Conservation (phyloP, 2,888 invertebrate species). For the Ichneumoninae sp. region DNA sequence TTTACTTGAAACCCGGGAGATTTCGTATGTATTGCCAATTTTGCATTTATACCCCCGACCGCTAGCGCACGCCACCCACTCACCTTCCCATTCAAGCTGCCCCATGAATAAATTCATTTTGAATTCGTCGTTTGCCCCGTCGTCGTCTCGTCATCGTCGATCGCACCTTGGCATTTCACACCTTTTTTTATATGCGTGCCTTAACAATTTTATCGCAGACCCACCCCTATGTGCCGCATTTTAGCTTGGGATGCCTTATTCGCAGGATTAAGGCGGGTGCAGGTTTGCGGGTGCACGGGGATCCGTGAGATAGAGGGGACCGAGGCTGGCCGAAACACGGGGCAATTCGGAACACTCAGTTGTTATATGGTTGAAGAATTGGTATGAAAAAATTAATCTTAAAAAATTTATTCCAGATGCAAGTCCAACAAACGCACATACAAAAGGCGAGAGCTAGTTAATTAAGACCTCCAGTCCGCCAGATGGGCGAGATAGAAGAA, state of each 20-base stretch:
- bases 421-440: background rate
- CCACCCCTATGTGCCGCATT: background rate
- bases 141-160: slow-evolving; percentile 72
- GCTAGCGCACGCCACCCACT: slow-evolving; percentile 71
- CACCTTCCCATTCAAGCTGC: slow-evolving; percentile 64
- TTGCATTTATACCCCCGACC: slow-evolving; percentile 82
- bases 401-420: background rate
- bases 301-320: too few species aligned
- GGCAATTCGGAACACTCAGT: too few species aligned
- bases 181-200: slow-evolving; percentile 42
- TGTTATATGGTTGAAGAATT: too few species aligned
- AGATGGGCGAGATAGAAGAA: too few species aligned
- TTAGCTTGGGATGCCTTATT: background rate
- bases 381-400: too few species aligned
- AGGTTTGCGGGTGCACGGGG: background rate
- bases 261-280: background rate
- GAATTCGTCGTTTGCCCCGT: slow-evolving; percentile 73
- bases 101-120: slow-evolving; percentile 84
- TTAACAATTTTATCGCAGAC: slow-evolving; percentile 15
- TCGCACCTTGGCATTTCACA: slow-evolving; percentile 75
- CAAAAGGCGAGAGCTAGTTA: background rate
- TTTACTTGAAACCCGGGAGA: slow-evolving; percentile 84
- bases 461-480: too few species aligned
- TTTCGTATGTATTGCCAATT: slow-evolving; percentile 85
- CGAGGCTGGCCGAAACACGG: too few species aligned